Evolutionary conservation across 2,113 vertebrate species (phyloP).

Genomic region (Xiphophorus couchianus): DNA sequence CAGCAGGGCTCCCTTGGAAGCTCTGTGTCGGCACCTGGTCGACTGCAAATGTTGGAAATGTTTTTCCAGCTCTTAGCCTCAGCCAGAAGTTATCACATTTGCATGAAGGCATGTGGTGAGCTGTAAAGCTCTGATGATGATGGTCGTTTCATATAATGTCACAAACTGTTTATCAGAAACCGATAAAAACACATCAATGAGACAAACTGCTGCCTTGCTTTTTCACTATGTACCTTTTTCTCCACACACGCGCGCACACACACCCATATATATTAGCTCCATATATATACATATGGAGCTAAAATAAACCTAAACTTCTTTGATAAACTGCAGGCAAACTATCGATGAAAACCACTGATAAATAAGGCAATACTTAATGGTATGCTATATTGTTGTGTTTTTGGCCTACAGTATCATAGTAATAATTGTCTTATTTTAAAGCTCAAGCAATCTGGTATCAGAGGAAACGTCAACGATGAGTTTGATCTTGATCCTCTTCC

Average conservation of each 20-base stretch:
- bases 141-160: background rate
- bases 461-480: background rate
- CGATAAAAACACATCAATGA: background rate
- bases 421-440: background rate
- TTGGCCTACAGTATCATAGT: background rate
- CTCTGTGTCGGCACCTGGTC: background rate
- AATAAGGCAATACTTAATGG: background rate
- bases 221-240: background rate
- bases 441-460: background rate
- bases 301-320: background rate
- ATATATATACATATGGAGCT: too few relatives aligned
- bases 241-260: background rate
- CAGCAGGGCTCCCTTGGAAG: background rate
- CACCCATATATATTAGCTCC: too few relatives aligned
- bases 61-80: conserved; percentile 2
- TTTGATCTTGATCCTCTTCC: background rate
- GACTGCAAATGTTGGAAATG: conserved; percentile 5
- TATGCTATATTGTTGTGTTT: background rate
- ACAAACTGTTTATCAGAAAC: background rate
- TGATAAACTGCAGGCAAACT: background rate
- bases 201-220: background rate
- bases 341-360: background rate
- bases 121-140: background rate
- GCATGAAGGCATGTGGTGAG: background rate
- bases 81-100: background rate